Conservation (phyloP, 2,113 vertebrate species). For the Syngnathus scovelli region DNA sequence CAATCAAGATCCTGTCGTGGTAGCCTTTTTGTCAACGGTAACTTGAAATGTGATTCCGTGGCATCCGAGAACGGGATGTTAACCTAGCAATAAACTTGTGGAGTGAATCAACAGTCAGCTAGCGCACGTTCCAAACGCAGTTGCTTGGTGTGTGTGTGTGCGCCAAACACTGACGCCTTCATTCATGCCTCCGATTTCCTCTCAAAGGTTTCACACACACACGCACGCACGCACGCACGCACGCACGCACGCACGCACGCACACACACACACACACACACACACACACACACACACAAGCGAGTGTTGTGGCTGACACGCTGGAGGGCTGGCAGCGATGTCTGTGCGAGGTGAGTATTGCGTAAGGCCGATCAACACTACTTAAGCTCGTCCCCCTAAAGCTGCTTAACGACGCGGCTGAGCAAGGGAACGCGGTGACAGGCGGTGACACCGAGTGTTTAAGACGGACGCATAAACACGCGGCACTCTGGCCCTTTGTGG, state of each 20-base stretch:
- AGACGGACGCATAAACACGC: conserved; percentile 44
- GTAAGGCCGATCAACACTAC: conserved; percentile 63
- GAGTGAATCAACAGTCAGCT: background rate
- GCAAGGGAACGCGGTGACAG: conserved; percentile 56
- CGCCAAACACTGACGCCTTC: conserved; percentile 24
- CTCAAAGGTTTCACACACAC: conserved; percentile 24
- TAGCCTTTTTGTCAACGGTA: no score
- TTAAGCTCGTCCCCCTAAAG: conserved; percentile 52
- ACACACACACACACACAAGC: conserved; percentile 20
- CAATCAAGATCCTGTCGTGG: no score
- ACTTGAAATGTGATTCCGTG: background rate
- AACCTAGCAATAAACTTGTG: background rate
- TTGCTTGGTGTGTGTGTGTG: conserved; percentile 18
- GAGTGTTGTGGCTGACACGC: conserved; percentile 17
- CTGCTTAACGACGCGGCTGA: conserved; percentile 66
- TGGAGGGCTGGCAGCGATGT: conserved; percentile 30
- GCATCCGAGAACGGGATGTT: background rate
- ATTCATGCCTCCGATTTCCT: conserved; percentile 37
- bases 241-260: background rate
- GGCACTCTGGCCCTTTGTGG: conserved; percentile 47
- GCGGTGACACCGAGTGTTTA: conserved; percentile 61
- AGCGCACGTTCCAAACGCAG: conserved; percentile 12
- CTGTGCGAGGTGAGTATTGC: conserved; percentile 58
- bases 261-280: conserved; percentile 9
- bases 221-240: no score